Conservation (phyloP, 2,888 invertebrate genomes). For the Agonopterix alstromeriana region DNA sequence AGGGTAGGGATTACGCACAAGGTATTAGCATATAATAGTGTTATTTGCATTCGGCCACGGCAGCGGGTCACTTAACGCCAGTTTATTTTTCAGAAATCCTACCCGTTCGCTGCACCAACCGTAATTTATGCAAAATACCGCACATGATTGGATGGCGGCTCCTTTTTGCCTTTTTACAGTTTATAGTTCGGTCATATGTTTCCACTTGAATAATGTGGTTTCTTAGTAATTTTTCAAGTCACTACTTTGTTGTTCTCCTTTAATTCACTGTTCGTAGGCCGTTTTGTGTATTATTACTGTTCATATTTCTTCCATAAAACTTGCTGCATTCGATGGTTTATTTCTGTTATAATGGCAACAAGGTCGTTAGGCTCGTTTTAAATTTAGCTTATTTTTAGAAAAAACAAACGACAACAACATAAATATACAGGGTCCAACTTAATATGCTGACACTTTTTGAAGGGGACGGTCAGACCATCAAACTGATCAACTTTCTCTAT, state of each 20-base stretch:
- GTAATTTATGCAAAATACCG: slow-evolving; percentile 71
- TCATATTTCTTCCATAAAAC: slow-evolving; percentile 14
- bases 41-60: slow-evolving; percentile 63
- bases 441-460: too few relatives aligned
- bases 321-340: not conserved
- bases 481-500: too few relatives aligned
- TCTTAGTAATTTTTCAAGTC: slow-evolving; percentile 13
- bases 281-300: slow-evolving; percentile 11
- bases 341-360: not conserved
- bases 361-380: not conserved
- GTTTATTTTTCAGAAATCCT: slow-evolving; percentile 65
- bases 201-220: slow-evolving; percentile 28
- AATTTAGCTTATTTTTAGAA: too few relatives aligned
- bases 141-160: slow-evolving; percentile 54
- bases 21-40: slow-evolving; percentile 70
- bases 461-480: too few relatives aligned
- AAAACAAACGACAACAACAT: too few relatives aligned
- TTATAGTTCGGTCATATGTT: slow-evolving; percentile 34
- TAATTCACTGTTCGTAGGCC: slow-evolving; percentile 7
- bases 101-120: slow-evolving; percentile 44
- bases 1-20: slow-evolving; percentile 57
- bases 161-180: slow-evolving; percentile 37
- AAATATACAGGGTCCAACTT: too few relatives aligned
- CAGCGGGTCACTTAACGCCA: slow-evolving; percentile 51
- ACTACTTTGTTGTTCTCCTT: slow-evolving; percentile 11